These are phyloP conservation scores for Cyprinella venusta DNA, from an alignment of 2,797 vertebrate species.

Conservation along the genomic window DNA sequence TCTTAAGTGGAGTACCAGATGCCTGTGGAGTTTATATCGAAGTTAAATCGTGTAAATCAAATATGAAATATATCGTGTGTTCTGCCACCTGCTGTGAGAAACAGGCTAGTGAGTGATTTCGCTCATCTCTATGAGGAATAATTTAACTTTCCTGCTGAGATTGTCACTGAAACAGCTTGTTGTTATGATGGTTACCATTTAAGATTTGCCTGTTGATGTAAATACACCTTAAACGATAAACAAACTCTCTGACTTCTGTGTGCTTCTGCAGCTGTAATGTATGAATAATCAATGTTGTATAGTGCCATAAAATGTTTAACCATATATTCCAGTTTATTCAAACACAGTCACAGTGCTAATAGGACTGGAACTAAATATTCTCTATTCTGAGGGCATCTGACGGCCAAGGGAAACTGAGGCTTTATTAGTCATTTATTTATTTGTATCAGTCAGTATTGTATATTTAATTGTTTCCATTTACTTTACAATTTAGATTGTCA, in stretches of 20 bases:
- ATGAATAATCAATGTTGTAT: background rate
- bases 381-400: slow-evolving; percentile 25
- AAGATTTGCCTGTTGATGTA: slow-evolving; percentile 22
- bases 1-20: slow-evolving; percentile 19
- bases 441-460: background rate
- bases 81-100: slow-evolving; percentile 4
- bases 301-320: background rate
- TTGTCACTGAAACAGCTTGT: slow-evolving; percentile 22
- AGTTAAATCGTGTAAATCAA: slow-evolving; percentile 16
- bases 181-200: background rate
- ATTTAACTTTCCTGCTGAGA: slow-evolving; percentile 32
- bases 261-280: background rate
- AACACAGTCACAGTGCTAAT: slow-evolving; percentile 1
- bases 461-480: background rate
- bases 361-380: slow-evolving; percentile 5
- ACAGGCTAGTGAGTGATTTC: slow-evolving; percentile 11
- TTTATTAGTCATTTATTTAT: background rate
- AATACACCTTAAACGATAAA: slow-evolving; percentile 23
- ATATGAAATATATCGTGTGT: background rate
- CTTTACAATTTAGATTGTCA: background rate
- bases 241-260: background rate
- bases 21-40: background rate
- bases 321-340: background rate
- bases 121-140: slow-evolving; percentile 17
- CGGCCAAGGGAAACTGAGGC: slow-evolving; percentile 20